Percentiles rank a stretch among this genome's conserved stretches.
Conservation (phyloP, 2,113 vertebrate species). For the Psophia crepitans region DNA sequence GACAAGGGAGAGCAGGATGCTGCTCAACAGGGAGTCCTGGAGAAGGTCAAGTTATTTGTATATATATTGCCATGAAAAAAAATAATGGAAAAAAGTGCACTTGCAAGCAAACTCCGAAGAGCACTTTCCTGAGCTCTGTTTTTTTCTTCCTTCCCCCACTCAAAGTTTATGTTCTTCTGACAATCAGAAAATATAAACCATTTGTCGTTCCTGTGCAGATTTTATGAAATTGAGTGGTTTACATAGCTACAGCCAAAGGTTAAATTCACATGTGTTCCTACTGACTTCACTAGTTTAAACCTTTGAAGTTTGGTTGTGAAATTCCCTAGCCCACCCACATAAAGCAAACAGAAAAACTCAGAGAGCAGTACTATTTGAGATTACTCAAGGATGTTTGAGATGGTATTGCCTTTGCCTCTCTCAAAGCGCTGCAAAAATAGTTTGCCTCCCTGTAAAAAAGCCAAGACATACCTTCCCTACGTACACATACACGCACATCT, state of each 20-base stretch:
- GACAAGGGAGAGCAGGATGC: not conserved
- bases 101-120: not conserved
- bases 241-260: conserved; percentile 58
- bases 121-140: conserved; percentile 17
- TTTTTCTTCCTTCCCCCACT: not conserved
- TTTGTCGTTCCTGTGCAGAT: conserved; percentile 32
- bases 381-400: not conserved
- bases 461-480: not conserved
- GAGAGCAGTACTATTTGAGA: not conserved
- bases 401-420: not conserved
- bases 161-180: conserved; percentile 16
- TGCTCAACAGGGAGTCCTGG: not conserved
- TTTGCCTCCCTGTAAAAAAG: not conserved
- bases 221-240: conserved; percentile 59
- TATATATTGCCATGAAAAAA: not conserved
- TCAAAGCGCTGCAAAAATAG: not conserved
- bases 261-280: conserved; percentile 52
- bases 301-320: conserved; percentile 44
- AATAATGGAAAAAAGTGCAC: not conserved
- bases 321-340: not conserved
- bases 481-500: not conserved
- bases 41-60: not conserved
- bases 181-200: conserved; percentile 58
- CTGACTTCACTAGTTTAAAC: conserved; percentile 45
- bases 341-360: conserved; percentile 1